Evolutionary conservation across 2,113 vertebrate genomes (phyloP), one percentile per base, ranked within the genome.

Genomic region (Stercorarius parasiticus): DNA sequence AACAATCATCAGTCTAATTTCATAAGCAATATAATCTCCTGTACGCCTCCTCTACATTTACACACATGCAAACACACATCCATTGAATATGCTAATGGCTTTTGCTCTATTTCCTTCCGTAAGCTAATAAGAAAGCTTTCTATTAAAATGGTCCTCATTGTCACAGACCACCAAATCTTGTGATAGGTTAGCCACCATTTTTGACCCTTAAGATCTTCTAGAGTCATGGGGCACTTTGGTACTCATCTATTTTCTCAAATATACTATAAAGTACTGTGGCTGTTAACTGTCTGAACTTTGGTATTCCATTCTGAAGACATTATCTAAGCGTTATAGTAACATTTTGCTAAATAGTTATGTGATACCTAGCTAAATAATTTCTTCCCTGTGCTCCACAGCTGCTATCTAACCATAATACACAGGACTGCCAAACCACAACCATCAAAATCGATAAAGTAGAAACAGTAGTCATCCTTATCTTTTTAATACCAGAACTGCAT

Each of bases 371-470:
- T 86, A 92, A 90, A 83, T 66, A 79, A 40, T 90, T 84, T 94
- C 55, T 92, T 74, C 11, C 5, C 15, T 87, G 21, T 69, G 13
- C 20, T 83, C 17, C 38, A 32, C 27, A 69, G 20, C 47, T 69
- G 13, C 36, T 82, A 45, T 82, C 50, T 79, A 82, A 61, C 69
- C 22, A 26, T 66, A 88, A 83, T 83, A 36, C 18, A 34, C 3
- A 47, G 19, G 36, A 43, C 30, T 86, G 62, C 13, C 45, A 49
- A 71, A 5, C 2, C 12, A 62, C 7, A 67, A 64, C 49, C 77
- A 65, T n/a, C 47, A 81, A 95, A 95, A 95, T 91, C 69, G 82
- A 67, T 81, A 53, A 52, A 82, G 21, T 12, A 91, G 80, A 86
- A 92, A 67, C 23, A 79, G 65, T 65, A 92, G 43, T 42, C 34